Conservation (phyloP, 2,888 invertebrate genomes). For the Andrena bucephala region DNA sequence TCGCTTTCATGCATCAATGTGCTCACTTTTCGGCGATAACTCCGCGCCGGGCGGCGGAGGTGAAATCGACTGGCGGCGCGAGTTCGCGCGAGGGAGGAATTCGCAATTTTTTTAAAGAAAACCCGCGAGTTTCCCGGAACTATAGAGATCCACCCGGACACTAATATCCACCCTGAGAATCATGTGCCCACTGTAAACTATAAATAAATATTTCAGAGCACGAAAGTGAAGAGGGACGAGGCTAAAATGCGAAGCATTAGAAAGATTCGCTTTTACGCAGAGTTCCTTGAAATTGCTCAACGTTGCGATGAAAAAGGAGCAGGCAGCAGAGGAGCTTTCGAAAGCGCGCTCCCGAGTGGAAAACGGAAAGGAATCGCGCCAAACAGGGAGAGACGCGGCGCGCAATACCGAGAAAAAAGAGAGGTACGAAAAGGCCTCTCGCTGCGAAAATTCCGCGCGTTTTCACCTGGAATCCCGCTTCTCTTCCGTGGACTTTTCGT, state of each 20-base stretch:
- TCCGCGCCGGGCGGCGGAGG: neutral
- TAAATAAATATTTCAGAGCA: neutral
- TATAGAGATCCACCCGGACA: too few relatives aligned
- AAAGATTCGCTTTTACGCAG: neutral
- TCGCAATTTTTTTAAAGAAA: neutral
- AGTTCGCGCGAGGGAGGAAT: constrained; percentile 15
- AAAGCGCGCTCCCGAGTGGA: constrained; percentile 8
- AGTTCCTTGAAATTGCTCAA: neutral
- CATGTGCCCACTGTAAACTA: too few relatives aligned
- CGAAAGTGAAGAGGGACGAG: neutral
- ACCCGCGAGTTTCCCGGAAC: neutral
- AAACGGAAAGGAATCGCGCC: constrained; percentile 14
- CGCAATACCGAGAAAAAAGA: neutral
- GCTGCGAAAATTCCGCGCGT: constrained; percentile 33
- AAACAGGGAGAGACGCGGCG: constrained; percentile 7
- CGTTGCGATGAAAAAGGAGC: neutral
- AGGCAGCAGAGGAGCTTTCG: neutral
- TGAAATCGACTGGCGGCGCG: constrained; percentile 22
- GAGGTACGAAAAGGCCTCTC: neutral
- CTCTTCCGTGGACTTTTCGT: constrained; percentile 50
- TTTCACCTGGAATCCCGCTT: constrained; percentile 32
- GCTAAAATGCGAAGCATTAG: neutral
- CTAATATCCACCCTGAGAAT: too few relatives aligned
- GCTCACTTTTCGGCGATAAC: constrained; percentile 16
- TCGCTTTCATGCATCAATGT: constrained; percentile 8